These are phyloP conservation scores for Ovibos moschatus DNA, from an alignment of 2,113 vertebrate genomes.

Conservation along the genomic window DNA sequence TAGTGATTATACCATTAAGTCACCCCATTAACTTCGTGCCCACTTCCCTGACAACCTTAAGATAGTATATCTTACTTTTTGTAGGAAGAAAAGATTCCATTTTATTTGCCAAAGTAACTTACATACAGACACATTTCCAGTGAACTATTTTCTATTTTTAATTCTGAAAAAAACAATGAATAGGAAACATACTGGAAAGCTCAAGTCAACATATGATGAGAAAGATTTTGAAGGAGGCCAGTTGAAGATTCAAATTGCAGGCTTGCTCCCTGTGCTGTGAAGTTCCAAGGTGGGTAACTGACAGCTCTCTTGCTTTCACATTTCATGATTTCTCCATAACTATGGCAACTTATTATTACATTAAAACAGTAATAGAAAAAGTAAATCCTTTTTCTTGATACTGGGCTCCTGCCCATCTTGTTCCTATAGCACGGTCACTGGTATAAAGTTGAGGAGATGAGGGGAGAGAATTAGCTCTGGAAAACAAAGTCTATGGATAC, in stretches of 20 bases:
- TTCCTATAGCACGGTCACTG: not conserved
- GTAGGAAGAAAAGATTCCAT: not conserved
- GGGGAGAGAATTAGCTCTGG: not conserved
- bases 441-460: not conserved
- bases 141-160: not conserved
- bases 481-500: not conserved
- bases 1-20: not conserved
- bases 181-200: not conserved
- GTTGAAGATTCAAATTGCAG: not conserved
- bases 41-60: not conserved
- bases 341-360: not conserved
- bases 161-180: not conserved
- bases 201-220: not conserved
- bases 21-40: not conserved
- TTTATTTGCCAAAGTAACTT: constrained; percentile 3
- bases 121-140: not conserved
- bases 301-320: not conserved
- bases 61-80: not conserved
- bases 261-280: not conserved
- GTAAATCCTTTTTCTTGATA: not conserved
- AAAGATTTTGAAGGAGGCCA: not conserved
- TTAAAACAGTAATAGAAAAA: not conserved
- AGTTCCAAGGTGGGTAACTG: not conserved
- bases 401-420: not conserved
- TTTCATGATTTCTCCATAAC: not conserved